Evolutionary conservation across 2,113 vertebrate species (phyloP).

Genomic region (Ciconia maguari): DNA sequence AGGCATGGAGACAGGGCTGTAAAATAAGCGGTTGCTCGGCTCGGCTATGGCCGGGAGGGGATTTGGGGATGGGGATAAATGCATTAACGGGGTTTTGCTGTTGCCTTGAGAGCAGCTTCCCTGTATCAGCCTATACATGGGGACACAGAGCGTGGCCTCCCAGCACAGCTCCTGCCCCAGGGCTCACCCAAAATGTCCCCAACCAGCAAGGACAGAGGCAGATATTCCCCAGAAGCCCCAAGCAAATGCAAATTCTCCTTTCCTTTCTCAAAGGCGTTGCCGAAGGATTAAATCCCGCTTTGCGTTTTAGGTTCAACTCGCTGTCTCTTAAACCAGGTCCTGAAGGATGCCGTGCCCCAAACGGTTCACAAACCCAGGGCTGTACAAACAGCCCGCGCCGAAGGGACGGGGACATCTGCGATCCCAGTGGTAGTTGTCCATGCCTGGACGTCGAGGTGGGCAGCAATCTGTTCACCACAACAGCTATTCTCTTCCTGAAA

Average conservation of each 20-base stretch:
- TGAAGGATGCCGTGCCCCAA: background rate
- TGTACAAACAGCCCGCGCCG: accelerated
- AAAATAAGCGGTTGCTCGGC: background rate
- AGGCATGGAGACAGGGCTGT: background rate
- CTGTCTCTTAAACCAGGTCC: background rate
- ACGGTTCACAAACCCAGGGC: background rate
- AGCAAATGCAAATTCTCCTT: background rate
- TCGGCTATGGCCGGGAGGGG: background rate
- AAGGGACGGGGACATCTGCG: background rate
- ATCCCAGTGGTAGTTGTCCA: background rate
- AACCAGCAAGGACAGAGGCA: background rate
- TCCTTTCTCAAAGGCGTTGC: background rate
- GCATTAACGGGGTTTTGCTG: background rate
- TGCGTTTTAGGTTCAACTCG: accelerated
- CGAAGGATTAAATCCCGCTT: background rate
- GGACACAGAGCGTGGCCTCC: background rate
- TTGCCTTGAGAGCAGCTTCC: background rate
- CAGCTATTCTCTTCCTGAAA: background rate
- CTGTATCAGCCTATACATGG: accelerated
- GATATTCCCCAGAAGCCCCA: background rate
- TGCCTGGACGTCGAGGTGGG: background rate
- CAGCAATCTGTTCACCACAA: background rate
- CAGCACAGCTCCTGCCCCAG: background rate
- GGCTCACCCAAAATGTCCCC: background rate
- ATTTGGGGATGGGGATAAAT: background rate